Conservation (phyloP, 2,888 invertebrate genomes). For the Anaspis maculata region DNA sequence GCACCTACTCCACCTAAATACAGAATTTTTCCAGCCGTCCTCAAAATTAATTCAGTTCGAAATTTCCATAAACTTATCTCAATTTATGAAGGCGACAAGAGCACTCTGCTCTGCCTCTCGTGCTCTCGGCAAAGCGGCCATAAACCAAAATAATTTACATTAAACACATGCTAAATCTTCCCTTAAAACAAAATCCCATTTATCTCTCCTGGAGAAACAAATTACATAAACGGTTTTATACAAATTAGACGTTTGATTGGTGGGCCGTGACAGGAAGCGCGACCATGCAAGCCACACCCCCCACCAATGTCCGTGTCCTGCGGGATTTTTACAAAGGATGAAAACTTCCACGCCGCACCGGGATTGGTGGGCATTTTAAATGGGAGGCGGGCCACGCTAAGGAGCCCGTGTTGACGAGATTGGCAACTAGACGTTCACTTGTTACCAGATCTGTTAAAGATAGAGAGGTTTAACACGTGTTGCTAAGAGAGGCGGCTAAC, state of each 20-base stretch:
- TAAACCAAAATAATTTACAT: constrained; percentile 42
- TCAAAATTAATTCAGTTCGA: not conserved
- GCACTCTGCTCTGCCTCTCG: too few species aligned
- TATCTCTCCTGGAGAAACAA: constrained; percentile 37
- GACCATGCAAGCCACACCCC: constrained; percentile 21
- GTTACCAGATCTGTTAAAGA: constrained; percentile 39
- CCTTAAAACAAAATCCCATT: constrained; percentile 43
- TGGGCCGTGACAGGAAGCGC: constrained; percentile 24
- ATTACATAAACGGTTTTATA: constrained; percentile 34
- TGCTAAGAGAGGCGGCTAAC: constrained; percentile 8
- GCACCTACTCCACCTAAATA: too few species aligned
- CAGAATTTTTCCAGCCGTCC: too few species aligned
- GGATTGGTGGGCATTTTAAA: constrained; percentile 21
- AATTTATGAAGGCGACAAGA: constrained; percentile 27
- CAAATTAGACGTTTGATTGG: constrained; percentile 37
- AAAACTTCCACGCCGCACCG: constrained; percentile 16
- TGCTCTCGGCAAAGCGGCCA: constrained; percentile 21
- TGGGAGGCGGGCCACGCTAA: constrained; percentile 28
- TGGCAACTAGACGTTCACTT: constrained; percentile 36
- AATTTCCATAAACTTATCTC: constrained; percentile 30
- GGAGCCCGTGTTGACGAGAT: constrained; percentile 28
- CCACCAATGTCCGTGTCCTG: constrained; percentile 23
- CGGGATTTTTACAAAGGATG: constrained; percentile 28
- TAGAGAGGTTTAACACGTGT: constrained; percentile 30
- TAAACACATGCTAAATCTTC: constrained; percentile 42